Base-by-base conservation (phyloP, 1,140 invertebrate species). In the Andricus grossulariae region DNA sequence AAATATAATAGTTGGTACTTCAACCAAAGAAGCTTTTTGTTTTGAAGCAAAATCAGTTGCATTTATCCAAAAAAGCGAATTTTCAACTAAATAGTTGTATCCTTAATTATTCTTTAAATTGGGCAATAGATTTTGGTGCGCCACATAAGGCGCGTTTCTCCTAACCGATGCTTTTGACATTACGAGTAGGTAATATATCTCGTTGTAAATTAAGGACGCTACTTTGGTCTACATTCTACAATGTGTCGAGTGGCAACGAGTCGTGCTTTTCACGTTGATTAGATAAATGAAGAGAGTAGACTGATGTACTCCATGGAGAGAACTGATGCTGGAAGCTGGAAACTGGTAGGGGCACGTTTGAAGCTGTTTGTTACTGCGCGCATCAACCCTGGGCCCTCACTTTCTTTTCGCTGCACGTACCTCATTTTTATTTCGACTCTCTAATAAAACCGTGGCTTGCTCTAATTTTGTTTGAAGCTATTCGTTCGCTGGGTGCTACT, bases 381-480 rank as follows among this genome's bases (percentile, higher is more conserved):
- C 49, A 32, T 39, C 18, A 57, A 66, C 54, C 49, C 19, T 51
- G 25, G 25, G 50, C 16, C 50, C 18, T 52, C 66, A 78, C 76
- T 85, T 79, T 73, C 81, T 72, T 84, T 87, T 84, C 83, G 73
- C 66, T 54, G 81, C 84, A 86, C 84, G 86, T 86, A 84, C 74
- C 81, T 87, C 84, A 87, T 85, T 87, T 87, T 87, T 87, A 87
- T 86, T 87, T 86, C 81, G 80, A 77, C 82, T 80, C 77, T 80
- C 85, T 86, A 86, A 87, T 87, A 86, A 87, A 87, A 87, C 80
- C 57, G 72, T 54, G 39, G 73, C 74, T 73, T 76, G 72, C 80
- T 85, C 85, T 86, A 87, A 86, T 87, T 86, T 85, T 76, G 78
- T 82, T 85, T 76, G 76, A 70, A 70, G 79, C 81, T 55, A 78